phyloP scores from a whole-genome alignment of 1,140 invertebrate species.

The Achroia grisella region DNA sequence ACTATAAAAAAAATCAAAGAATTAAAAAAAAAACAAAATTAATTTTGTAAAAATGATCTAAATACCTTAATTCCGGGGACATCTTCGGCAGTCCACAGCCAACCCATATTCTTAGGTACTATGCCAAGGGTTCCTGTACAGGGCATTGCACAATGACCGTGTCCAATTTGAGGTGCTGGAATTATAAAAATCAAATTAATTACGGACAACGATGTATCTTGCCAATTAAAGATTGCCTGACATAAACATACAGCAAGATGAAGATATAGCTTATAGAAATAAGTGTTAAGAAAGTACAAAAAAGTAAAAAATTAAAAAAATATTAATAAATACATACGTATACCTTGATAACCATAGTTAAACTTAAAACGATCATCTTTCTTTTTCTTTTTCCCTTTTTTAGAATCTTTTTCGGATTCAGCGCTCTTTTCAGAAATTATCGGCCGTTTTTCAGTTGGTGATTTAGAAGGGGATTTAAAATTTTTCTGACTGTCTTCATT shows the following conservation, averaged over 20 bases:
- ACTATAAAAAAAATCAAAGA: slow-evolving; percentile 48
- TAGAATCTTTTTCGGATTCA: slow-evolving; percentile 49
- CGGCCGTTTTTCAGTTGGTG: not conserved
- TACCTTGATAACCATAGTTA: slow-evolving; percentile 64
- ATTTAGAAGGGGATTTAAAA: slow-evolving; percentile 28
- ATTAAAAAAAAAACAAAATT: slow-evolving; percentile 23
- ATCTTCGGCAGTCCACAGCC: slow-evolving; percentile 60
- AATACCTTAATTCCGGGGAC: slow-evolving; percentile 54
- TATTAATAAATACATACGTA: slow-evolving; percentile 48
- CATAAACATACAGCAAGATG: no score
- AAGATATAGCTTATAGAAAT: no score
- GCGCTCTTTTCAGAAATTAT: slow-evolving; percentile 29
- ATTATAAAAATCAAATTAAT: slow-evolving; percentile 11
- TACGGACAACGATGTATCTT: no score
- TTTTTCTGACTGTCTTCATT: slow-evolving; percentile 23
- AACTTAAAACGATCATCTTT: slow-evolving; percentile 57
- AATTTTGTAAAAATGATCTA: slow-evolving; percentile 4
- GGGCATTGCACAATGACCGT: slow-evolving; percentile 48
- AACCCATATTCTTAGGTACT: slow-evolving; percentile 60
- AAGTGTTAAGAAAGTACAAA: slow-evolving; percentile 3
- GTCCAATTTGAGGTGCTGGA: slow-evolving; percentile 57
- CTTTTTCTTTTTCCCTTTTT: slow-evolving; percentile 45
- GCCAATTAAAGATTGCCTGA: no score
- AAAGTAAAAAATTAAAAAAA: slow-evolving; percentile 12
- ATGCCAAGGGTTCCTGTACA: slow-evolving; percentile 42